Base-by-base conservation (phyloP, 2,797 vertebrate genomes). In the Sebastes trivittatus region DNA sequence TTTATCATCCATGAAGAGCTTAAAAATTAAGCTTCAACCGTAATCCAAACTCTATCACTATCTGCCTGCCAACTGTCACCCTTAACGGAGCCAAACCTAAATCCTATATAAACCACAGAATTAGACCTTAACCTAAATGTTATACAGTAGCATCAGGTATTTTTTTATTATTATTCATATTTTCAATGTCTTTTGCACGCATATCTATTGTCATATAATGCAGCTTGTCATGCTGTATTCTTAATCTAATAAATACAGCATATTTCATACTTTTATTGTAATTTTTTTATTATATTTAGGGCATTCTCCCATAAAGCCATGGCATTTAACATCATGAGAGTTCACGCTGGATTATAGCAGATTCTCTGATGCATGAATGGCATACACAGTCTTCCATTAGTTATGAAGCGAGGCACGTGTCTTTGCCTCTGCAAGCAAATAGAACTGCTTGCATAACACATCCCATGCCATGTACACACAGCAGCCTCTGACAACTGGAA, bases 401-500 rank as follows among this genome's bases (percentile, higher is more conserved):
- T 92, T 95, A 94, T 94, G 92, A 95, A 92, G 85, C 59, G 65
- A 90, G 85, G 90, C 93, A 92, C 89, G 91, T 94, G 95, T 90
- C 88, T 89, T 87, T 85, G 83, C 87, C 84, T 89, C 89, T 87
- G 89, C 88, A 78, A 93, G 89, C 88, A 87, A 94, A 87, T 75
- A 86, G 85, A 92, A 74, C 78, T 61, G 77, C 90, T 95, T 95
- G 92, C 92, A 61, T 95, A 96, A 96, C 88, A 85, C 86, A 73
- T 84, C 91, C 77, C 78, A 81, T 85, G 86, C 55, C 72, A 78
- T 82, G 80, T 84, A 75, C 72, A 77, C 79, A 85, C 80, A 66
- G 77, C 61, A 34, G 61, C 38, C 65, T 70, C 64, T 59, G 68
- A 73, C 72, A 68, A 84, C 52, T 38, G 27, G 86, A 90, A 86